These are phyloP conservation scores for Anarhynchus alexandrinus DNA, from an alignment of 2,113 vertebrate genomes.

Conservation along the genomic window DNA sequence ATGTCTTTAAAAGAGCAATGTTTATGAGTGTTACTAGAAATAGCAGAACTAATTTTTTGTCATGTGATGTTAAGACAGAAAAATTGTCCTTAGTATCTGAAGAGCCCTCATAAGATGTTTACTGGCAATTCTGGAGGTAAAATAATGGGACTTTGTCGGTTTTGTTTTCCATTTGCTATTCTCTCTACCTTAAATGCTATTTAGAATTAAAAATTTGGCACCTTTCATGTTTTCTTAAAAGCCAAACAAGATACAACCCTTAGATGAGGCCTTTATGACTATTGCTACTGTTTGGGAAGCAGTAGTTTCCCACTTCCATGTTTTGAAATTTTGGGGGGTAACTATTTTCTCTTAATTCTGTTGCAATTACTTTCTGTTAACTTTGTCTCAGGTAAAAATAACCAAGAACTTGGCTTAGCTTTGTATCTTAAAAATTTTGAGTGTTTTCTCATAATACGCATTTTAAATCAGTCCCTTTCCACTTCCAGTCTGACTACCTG, in stretches of 20 bases:
- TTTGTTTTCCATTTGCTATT: background rate
- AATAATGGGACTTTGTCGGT: rapidly evolving
- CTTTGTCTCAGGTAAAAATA: background rate
- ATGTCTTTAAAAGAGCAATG: background rate
- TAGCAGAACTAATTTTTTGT: background rate
- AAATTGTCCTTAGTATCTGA: background rate
- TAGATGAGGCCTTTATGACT: background rate
- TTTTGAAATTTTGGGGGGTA: background rate
- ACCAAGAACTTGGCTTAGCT: background rate
- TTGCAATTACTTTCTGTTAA: background rate
- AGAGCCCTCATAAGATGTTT: background rate
- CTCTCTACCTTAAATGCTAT: background rate
- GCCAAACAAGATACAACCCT: background rate
- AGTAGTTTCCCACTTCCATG: background rate
- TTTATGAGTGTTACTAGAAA: background rate
- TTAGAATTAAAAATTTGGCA: background rate
- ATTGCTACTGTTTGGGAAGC: background rate
- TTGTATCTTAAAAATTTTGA: background rate
- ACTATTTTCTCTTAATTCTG: background rate
- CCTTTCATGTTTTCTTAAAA: background rate
- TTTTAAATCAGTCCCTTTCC: background rate
- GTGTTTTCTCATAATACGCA: background rate
- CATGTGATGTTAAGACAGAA: background rate
- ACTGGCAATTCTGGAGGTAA: background rate
- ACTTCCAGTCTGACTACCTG: background rate